Percentiles rank a stretch among this genome's conserved stretches.
Conservation (phyloP, 30 jellyfish, hydroid and myxozoan genomes). For the Aurelia aurita complex sp. Pacific region DNA sequence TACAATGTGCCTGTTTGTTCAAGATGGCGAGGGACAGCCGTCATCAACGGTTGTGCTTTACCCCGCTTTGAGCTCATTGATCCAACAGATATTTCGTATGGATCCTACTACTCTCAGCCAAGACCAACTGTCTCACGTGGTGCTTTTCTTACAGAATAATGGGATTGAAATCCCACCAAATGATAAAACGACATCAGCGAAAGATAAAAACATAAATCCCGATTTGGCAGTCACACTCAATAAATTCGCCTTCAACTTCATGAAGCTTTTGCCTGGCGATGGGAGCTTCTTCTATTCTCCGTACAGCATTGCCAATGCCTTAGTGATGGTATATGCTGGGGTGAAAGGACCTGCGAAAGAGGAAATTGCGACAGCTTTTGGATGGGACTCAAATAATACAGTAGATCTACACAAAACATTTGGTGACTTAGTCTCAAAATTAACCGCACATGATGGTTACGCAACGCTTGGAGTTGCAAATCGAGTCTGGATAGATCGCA, state of each 20-base stretch:
- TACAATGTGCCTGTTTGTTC: no score
- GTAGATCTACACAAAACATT: background rate
- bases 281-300: constrained; percentile 60
- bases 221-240: background rate
- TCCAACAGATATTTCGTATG: no score
- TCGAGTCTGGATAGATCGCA: constrained; percentile 65
- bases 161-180: no score
- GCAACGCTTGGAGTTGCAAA: constrained; percentile 49
- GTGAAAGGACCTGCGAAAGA: constrained; percentile 44
- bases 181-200: no score
- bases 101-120: no score
- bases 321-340: constrained; percentile 64
- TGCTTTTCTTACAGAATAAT: no score
- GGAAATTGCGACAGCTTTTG: constrained; percentile 45
- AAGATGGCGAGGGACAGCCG: no score
- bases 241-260: constrained; percentile 30
- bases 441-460: constrained; percentile 10
- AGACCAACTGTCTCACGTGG: no score
- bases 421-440: background rate
- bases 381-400: no score
- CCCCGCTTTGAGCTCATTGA: no score
- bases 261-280: constrained; percentile 10
- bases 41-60: no score
- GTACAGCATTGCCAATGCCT: constrained; percentile 54
- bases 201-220: no score